These are phyloP conservation scores for Erebia aethiops DNA, from an alignment of 2,888 invertebrate genomes.

Conservation along the genomic window DNA sequence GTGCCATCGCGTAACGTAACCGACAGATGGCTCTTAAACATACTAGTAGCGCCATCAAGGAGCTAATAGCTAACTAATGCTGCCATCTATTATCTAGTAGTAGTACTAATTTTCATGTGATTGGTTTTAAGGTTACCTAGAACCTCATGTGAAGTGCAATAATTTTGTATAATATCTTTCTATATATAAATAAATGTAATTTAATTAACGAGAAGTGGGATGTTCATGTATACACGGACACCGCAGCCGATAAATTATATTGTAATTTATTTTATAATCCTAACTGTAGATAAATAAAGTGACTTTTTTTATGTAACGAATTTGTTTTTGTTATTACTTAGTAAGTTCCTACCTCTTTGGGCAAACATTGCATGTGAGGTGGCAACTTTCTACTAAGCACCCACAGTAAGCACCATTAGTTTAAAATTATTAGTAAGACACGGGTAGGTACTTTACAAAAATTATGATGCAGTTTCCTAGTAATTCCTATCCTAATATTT, in stretches of 20 bases:
- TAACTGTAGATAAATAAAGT: conserved; percentile 82
- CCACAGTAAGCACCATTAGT: too few species aligned
- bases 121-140: conserved; percentile 29
- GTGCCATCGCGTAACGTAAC: conserved; percentile 14
- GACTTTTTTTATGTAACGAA: conserved; percentile 78
- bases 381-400: too few species aligned
- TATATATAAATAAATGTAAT: conserved; percentile 32
- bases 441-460: too few species aligned
- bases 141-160: conserved; percentile 48
- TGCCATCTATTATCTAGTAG: conserved; percentile 46
- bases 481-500: too few species aligned
- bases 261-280: conserved; percentile 82
- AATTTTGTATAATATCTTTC: conserved; percentile 44
- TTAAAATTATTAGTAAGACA: too few species aligned
- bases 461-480: too few species aligned
- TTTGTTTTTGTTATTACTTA: conserved; percentile 35
- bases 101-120: conserved; percentile 38
- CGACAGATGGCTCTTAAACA: conserved; percentile 30
- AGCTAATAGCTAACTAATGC: conserved; percentile 43
- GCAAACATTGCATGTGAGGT: not conserved
- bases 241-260: conserved; percentile 68
- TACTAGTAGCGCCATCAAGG: conserved; percentile 43
- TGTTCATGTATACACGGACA: conserved; percentile 60
- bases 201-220: conserved; percentile 49
- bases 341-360: not conserved